Percentiles rank a stretch among this genome's conserved stretches.
Conservation (phyloP, 2,113 vertebrate species). For the Solenodon paradoxus region DNA sequence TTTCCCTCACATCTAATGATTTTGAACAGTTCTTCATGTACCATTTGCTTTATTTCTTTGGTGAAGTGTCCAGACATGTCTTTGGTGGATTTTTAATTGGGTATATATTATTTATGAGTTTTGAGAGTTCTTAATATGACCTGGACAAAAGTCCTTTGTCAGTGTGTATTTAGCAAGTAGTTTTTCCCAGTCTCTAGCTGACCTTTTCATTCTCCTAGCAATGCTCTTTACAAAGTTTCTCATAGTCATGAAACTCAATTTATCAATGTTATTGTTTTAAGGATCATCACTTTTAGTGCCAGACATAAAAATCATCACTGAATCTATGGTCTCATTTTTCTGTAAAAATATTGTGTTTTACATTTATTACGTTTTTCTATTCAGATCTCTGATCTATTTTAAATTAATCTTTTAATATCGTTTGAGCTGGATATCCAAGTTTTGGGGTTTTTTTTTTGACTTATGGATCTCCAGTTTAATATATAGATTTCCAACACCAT, state of each 20-base stretch:
- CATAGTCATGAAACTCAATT: not conserved
- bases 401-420: too few species aligned
- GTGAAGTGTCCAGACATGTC: not conserved
- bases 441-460: not conserved
- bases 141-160: not conserved
- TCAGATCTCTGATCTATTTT: too few species aligned
- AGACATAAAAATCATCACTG: not conserved
- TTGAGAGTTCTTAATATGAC: not conserved
- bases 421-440: too few species aligned
- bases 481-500: not conserved
- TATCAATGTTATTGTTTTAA: not conserved
- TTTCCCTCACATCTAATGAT: not conserved
- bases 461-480: not conserved
- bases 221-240: not conserved
- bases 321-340: not conserved
- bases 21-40: not conserved
- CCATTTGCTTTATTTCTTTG: not conserved
- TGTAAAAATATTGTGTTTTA: not conserved
- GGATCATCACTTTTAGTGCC: not conserved
- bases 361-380: too few species aligned
- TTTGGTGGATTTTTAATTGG: not conserved
- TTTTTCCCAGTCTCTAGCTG: not conserved
- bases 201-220: not conserved
- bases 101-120: not conserved
- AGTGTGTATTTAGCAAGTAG: not conserved